phyloP scores from a whole-genome alignment of 2,113 vertebrate genomes.

The Phylloscopus whistleri region DNA sequence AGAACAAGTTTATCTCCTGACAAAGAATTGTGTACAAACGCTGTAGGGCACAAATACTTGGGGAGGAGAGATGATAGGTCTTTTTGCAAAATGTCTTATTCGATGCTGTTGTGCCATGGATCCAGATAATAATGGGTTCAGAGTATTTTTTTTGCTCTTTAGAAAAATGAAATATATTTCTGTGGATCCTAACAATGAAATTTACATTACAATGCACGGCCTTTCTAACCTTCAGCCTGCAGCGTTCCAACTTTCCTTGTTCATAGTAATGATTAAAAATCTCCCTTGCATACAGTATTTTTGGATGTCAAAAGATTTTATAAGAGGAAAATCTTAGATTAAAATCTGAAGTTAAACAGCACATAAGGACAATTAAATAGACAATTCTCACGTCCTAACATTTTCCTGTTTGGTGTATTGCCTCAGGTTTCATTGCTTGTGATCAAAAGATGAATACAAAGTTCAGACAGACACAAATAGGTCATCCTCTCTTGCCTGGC shows the following conservation, averaged over 20 bases:
- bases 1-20: background rate
- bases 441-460: constrained; percentile 15
- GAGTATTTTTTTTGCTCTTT: background rate
- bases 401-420: background rate
- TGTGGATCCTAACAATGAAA: background rate
- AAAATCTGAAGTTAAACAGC: background rate
- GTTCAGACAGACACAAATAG: constrained; percentile 42
- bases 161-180: background rate
- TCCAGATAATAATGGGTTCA: background rate
- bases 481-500: background rate
- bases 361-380: background rate
- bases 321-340: background rate
- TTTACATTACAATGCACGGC: constrained; percentile 21
- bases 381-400: background rate
- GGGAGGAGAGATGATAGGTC: background rate
- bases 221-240: constrained; percentile 12
- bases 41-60: background rate
- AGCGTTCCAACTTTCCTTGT: background rate
- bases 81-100: background rate
- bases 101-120: background rate
- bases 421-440: background rate
- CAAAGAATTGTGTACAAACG: background rate
- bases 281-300: background rate
- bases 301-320: background rate
- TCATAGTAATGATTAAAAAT: constrained; percentile 3